A percentile compares a stretch with the other conserved stretches of the same genome.
phyloP scores from a whole-genome alignment of 2,797 vertebrate genomes.

The Cyclura pinguis region DNA sequence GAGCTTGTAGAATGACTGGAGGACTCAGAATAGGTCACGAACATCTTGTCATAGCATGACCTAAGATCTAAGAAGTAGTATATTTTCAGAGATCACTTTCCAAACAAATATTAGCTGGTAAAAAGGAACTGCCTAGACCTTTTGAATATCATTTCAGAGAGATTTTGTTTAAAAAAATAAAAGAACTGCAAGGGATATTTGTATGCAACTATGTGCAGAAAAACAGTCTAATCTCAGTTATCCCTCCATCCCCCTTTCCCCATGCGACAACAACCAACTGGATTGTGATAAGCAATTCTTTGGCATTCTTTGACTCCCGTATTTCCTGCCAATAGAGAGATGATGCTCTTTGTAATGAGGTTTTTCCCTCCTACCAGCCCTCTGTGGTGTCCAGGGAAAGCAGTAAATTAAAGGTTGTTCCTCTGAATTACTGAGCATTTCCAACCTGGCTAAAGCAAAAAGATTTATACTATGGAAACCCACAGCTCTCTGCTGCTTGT shows the following conservation, averaged over 20 bases:
- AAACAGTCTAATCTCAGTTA: slow-evolving; percentile 32
- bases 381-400: slow-evolving; percentile 65
- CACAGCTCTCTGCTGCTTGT: slow-evolving; percentile 59
- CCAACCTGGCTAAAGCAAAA: slow-evolving; percentile 63
- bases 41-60: slow-evolving; percentile 3
- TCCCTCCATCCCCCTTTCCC: not conserved
- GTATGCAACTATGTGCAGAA: slow-evolving; percentile 40
- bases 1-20: not conserved
- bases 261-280: slow-evolving; percentile 51
- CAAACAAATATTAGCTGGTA: slow-evolving; percentile 35
- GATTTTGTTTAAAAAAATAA: slow-evolving; percentile 27
- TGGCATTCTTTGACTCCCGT: slow-evolving; percentile 35
- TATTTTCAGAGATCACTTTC: slow-evolving; percentile 27
- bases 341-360: slow-evolving; percentile 58
- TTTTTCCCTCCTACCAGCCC: slow-evolving; percentile 60
- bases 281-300: slow-evolving; percentile 41
- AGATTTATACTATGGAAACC: slow-evolving; percentile 71
- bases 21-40: slow-evolving; percentile 8
- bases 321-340: slow-evolving; percentile 57
- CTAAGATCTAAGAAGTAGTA: slow-evolving; percentile 12
- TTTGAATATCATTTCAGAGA: slow-evolving; percentile 26
- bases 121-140: slow-evolving; percentile 30
- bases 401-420: slow-evolving; percentile 72
- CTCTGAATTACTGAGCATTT: slow-evolving; percentile 74
- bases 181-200: not conserved